phyloP scores from a whole-genome alignment of 2,113 vertebrate genomes.

The Hippocampus zosterae region DNA sequence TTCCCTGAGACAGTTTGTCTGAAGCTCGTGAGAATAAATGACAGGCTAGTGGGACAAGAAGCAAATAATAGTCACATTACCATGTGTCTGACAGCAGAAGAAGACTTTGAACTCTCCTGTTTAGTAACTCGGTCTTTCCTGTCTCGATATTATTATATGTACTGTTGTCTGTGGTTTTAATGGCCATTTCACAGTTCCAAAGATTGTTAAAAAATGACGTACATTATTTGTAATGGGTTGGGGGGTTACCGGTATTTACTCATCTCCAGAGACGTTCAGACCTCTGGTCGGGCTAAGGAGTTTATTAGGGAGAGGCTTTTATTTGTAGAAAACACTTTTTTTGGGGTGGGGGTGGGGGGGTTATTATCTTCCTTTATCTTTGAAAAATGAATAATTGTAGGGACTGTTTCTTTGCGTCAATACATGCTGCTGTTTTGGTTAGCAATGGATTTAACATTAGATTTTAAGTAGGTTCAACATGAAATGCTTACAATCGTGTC shows the following conservation, averaged over 20 bases:
- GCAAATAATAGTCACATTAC: conserved; percentile 33
- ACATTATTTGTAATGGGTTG: background rate
- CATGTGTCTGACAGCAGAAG: conserved; percentile 10
- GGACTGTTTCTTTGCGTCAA: too few species aligned
- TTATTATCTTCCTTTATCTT: too few species aligned
- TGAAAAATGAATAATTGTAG: too few species aligned
- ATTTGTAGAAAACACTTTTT: too few species aligned
- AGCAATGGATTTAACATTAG: too few species aligned
- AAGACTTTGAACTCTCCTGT: conserved; percentile 1
- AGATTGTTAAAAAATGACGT: background rate
- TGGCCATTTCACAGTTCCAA: background rate
- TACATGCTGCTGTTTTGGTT: too few species aligned
- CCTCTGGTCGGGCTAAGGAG: too few species aligned
- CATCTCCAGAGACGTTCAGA: background rate
- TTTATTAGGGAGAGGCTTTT: too few species aligned
- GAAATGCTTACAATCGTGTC: too few species aligned
- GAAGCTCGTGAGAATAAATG: conserved; percentile 57
- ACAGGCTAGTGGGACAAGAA: conserved; percentile 46
- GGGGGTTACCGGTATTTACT: background rate
- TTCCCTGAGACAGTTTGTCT: conserved; percentile 52
- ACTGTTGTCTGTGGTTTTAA: background rate
- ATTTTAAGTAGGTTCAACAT: too few species aligned
- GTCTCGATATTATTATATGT: background rate
- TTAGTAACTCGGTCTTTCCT: too few species aligned
- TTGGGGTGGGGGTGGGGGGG: too few species aligned